phyloP scores from a whole-genome alignment of 2,797 vertebrate genomes.

The Spheniscus humboldti region DNA sequence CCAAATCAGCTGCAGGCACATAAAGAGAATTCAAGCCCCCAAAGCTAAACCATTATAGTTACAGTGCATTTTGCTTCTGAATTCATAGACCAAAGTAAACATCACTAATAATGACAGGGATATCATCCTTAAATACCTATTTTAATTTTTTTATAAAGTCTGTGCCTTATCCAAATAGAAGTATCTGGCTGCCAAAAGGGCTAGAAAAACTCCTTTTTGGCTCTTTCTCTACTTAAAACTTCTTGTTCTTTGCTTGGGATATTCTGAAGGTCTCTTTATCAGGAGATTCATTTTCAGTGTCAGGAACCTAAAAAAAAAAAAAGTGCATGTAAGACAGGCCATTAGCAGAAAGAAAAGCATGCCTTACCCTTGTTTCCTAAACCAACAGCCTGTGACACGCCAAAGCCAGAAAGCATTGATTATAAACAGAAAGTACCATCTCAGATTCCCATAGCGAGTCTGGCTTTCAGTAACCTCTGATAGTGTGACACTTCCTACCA shows the following conservation, averaged over 20 bases:
- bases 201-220: background rate
- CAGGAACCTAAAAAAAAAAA: background rate
- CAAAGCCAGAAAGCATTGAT: background rate
- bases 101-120: background rate
- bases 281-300: background rate
- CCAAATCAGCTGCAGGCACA: background rate
- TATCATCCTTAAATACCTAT: background rate
- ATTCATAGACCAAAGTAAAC: background rate
- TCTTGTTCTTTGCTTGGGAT: background rate
- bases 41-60: background rate
- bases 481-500: background rate
- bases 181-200: background rate
- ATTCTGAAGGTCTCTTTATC: background rate
- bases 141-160: background rate
- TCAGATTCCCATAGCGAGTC: background rate
- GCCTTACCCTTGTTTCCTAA: background rate
- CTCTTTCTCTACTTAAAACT: background rate
- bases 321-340: background rate
- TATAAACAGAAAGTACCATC: background rate
- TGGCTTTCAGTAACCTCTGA: background rate
- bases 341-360: background rate
- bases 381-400: background rate
- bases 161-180: background rate
- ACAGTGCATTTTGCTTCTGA: background rate
- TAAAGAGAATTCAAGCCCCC: background rate